A percentile compares a stretch with the other conserved stretches of the same genome.
These are phyloP conservation scores for Ptilonorhynchus violaceus DNA, from an alignment of 2,113 vertebrate species.

Conservation along the genomic window DNA sequence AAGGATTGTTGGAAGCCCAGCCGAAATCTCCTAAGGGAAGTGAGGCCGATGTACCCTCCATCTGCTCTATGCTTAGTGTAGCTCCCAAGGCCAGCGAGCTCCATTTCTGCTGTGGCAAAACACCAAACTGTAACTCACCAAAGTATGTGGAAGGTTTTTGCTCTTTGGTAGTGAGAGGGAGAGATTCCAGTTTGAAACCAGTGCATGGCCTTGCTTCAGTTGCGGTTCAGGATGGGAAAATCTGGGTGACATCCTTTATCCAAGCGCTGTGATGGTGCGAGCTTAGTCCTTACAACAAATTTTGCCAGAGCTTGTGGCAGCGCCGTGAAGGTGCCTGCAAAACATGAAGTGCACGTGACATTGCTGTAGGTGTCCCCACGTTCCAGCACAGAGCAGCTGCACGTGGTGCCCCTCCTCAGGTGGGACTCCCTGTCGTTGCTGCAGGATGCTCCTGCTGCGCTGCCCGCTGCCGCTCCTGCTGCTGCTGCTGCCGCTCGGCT, in stretches of 20 bases:
- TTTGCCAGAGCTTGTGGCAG: neutral
- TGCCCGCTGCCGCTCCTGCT: conserved; percentile 63
- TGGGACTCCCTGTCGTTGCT: neutral
- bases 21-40: neutral
- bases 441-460: conserved; percentile 83
- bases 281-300: neutral
- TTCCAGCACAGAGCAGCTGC: neutral
- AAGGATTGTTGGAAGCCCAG: neutral
- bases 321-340: neutral
- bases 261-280: rapidly evolving
- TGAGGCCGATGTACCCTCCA: rapidly evolving
- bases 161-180: neutral
- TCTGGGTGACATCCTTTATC: neutral
- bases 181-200: neutral
- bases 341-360: rapidly evolving
- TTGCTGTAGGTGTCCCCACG: rapidly evolving
- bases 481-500: conserved; percentile 72
- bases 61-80: neutral
- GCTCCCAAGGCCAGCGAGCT: neutral
- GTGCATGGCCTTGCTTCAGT: neutral
- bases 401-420: neutral
- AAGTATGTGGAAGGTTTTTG: neutral
- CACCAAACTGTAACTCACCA: neutral
- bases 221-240: neutral
- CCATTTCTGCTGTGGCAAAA: neutral